Percentiles rank a stretch among this genome's conserved stretches.
phyloP scores from a whole-genome alignment of 2,113 vertebrate species.

The Oreotragus oreotragus region DNA sequence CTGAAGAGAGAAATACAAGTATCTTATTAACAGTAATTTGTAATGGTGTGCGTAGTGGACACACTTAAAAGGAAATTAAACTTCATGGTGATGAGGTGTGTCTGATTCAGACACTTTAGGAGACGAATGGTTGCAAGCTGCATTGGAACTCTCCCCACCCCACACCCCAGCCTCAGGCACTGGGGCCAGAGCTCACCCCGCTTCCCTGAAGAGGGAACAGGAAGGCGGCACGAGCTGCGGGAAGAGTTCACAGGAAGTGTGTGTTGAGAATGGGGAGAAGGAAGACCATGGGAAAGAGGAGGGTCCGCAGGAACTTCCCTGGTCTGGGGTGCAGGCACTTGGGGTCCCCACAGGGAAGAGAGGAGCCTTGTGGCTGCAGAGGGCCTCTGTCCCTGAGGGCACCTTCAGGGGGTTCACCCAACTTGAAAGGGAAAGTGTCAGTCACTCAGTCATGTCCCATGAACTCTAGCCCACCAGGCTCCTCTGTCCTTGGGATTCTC shows the following conservation, averaged over 20 bases:
- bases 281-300: too few relatives aligned
- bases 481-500: background rate
- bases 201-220: background rate
- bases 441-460: background rate
- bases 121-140: background rate
- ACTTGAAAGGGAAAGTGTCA: background rate
- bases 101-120: background rate
- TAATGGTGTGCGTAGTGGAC: background rate
- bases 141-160: background rate
- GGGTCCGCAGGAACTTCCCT: background rate
- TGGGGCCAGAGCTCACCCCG: background rate
- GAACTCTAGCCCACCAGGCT: background rate
- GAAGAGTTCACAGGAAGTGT: background rate
- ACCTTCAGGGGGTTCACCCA: background rate
- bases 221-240: background rate
- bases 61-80: background rate
- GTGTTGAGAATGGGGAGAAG: background rate
- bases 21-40: background rate
- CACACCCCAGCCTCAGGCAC: rapidly evolving
- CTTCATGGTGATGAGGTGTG: background rate
- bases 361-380: background rate
- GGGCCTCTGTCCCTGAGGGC: too few relatives aligned
- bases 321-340: rapidly evolving
- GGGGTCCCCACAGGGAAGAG: too few relatives aligned
- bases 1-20: background rate